Evolutionary conservation across 2,113 vertebrate species (phyloP).

Genomic region (Accipiter virgatus): DNA sequence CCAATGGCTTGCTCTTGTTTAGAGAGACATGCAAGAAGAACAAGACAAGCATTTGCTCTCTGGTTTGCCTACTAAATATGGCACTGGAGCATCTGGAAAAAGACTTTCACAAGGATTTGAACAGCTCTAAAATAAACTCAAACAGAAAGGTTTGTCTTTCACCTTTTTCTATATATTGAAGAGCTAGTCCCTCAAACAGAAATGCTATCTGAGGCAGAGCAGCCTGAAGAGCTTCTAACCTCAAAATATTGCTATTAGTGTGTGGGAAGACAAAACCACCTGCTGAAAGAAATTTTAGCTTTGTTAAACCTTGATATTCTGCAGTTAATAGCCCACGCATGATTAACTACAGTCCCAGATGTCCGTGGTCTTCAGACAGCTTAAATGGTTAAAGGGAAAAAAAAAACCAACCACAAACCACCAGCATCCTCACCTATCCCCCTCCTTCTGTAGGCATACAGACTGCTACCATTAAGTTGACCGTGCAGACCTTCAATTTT

Average conservation of each 20-base stretch:
- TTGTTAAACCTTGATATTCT: slow-evolving; percentile 9
- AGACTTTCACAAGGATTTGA: neutral
- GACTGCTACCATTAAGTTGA: neutral
- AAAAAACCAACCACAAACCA: neutral
- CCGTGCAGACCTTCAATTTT: neutral
- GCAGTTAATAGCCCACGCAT: neutral
- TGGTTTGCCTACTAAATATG: neutral
- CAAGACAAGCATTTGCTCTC: neutral
- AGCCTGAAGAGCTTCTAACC: neutral
- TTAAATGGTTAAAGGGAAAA: neutral
- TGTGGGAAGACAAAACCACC: neutral
- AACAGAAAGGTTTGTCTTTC: neutral
- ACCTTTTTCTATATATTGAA: neutral
- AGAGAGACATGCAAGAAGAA: neutral
- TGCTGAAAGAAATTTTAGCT: neutral
- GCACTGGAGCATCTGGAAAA: neutral
- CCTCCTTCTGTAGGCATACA: neutral
- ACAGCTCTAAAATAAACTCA: neutral
- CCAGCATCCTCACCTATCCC: neutral
- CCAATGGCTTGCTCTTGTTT: neutral
- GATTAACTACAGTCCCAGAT: neutral
- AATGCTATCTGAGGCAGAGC: neutral
- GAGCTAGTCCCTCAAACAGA: neutral
- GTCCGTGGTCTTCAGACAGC: neutral
- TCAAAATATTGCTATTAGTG: neutral